Evolutionary conservation across 2,113 vertebrate genomes (phyloP).

Genomic region (Lasiurus borealis): DNA sequence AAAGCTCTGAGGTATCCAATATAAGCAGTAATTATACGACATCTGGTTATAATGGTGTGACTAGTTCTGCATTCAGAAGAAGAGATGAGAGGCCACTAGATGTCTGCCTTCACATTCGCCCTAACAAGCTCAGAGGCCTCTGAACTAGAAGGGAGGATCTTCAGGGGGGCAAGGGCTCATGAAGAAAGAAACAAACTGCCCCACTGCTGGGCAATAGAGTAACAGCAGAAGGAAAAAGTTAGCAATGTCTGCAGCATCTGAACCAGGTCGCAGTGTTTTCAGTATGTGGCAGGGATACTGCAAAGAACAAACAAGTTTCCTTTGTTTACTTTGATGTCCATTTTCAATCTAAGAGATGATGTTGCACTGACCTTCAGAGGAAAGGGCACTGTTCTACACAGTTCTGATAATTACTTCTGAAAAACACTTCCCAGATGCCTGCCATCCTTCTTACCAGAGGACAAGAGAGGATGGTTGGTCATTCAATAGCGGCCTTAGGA

Average conservation of each 20-base stretch:
- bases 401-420: conserved; percentile 23
- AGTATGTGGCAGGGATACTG: background rate
- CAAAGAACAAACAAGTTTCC: background rate
- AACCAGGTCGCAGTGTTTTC: accelerated
- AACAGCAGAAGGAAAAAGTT: conserved; percentile 18
- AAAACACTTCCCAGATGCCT: background rate
- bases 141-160: background rate
- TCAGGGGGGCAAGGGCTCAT: background rate
- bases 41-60: background rate
- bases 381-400: background rate
- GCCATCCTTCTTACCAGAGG: background rate
- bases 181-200: conserved; percentile 17
- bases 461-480: background rate
- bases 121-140: background rate
- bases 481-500: background rate
- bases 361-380: background rate
- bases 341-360: conserved; percentile 36
- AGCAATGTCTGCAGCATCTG: accelerated
- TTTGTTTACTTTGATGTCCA: conserved; percentile 40
- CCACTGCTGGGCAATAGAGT: background rate
- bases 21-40: background rate
- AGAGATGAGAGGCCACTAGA: too few species aligned
- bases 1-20: background rate
- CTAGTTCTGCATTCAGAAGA: background rate
- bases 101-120: background rate